Evolutionary conservation across 2,113 vertebrate species (phyloP), one percentile per base, ranked within the genome.

Genomic region (Silurus meridionalis): DNA sequence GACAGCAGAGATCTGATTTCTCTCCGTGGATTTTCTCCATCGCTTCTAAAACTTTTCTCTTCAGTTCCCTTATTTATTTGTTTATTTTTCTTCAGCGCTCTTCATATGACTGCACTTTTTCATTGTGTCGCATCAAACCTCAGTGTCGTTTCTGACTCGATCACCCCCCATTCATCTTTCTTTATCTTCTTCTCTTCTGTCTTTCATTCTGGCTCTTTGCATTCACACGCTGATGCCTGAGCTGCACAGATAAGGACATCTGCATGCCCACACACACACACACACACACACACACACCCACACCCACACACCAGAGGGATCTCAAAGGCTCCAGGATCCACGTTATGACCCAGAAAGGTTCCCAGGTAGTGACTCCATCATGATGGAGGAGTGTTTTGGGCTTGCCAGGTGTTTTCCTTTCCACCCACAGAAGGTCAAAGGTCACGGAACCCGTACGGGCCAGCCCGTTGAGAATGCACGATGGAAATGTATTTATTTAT

Each of bases 281-380:
- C 25, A 78, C 74, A 66, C 46, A 66, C 58, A 78, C 69, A 61
- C 55, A 75, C 69, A 53, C 83, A 80, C 1, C 1, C 48, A 67
- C 84, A 66, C 50, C 66, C 60, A 25, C 75, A 66, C 75, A 79
- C 25, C 72, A 78, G 52, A 13, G 48, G 6, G 50, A 25, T 60
- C 23, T 58, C 23, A 11, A 46, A 55, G 75, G 25, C 61, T 67
- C 28, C 67, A 75, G 17, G 37, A n/a, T 50, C 66, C 60, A 46
- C 9, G 64, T 80, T 48, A 58, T 69, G 55, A 61, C 75, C 37
- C 61, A 23, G 61, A 64, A 67, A n/a, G 37, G 25, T 50, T 74
- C 67, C 82, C 67, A 79, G 84, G 77, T 71, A 72, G 46, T 86
- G 78, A 61, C 78, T 66, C 50, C 17, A 55, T 82, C 21, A 15